A percentile compares a stretch with the other conserved stretches of the same genome.
Conservation (phyloP, 1,140 invertebrate species). For the Rhyzopertha dominica region DNA sequence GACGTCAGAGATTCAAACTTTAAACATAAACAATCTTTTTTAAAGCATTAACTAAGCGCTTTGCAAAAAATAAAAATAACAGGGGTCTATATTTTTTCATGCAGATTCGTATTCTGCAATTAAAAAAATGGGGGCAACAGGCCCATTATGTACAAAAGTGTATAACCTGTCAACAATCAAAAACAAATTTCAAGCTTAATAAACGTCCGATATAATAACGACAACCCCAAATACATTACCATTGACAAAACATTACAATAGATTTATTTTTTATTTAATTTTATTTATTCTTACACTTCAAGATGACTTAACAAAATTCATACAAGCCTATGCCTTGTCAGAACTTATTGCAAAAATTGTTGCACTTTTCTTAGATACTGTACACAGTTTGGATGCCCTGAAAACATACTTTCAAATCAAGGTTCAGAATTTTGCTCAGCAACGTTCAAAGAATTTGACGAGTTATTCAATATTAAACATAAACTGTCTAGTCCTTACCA, state of each 20-base stretch:
- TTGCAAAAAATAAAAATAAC: too few relatives aligned
- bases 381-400: constrained; percentile 37
- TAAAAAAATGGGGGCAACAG: too few relatives aligned
- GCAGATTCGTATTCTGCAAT: too few relatives aligned
- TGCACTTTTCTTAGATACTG: constrained; percentile 36
- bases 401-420: constrained; percentile 30
- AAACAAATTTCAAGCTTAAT: constrained; percentile 12
- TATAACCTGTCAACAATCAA: constrained; percentile 18
- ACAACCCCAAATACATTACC: constrained; percentile 23
- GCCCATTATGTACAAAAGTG: too few relatives aligned
- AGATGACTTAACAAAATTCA: constrained; percentile 38
- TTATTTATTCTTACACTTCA: constrained; percentile 33
- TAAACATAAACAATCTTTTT: too few relatives aligned
- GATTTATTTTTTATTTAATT: too few relatives aligned
- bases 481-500: constrained; percentile 45
- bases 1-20: too few relatives aligned
- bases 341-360: constrained; percentile 29
- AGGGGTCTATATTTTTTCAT: too few relatives aligned
- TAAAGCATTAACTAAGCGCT: too few relatives aligned
- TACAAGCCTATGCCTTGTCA: constrained; percentile 34
- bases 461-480: constrained; percentile 36
- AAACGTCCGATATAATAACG: constrained; percentile 29
- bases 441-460: constrained; percentile 36
- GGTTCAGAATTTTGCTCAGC: constrained; percentile 40
- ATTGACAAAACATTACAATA: constrained; percentile 16